These are phyloP conservation scores for Vimba vimba DNA, from an alignment of 2,113 vertebrate species.

Conservation along the genomic window DNA sequence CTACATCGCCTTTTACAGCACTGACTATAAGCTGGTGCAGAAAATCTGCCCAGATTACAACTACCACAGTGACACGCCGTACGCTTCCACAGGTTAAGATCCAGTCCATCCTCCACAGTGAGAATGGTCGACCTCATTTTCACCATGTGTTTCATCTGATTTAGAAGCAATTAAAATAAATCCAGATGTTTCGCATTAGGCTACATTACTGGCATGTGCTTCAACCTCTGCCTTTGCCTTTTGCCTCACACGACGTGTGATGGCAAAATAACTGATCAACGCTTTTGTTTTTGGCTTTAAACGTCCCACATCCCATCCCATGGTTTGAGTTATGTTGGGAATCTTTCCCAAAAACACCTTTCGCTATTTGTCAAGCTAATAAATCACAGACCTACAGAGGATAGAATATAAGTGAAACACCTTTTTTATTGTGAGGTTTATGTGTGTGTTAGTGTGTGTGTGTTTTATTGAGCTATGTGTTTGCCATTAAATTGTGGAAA, in stretches of 20 bases:
- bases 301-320: neutral
- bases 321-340: neutral
- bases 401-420: constrained; percentile 10
- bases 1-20: constrained; percentile 99
- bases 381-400: neutral
- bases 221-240: constrained; percentile 50
- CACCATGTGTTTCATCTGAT: constrained; percentile 64
- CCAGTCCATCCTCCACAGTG: constrained; percentile 15
- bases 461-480: constrained; percentile 13
- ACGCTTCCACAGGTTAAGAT: constrained; percentile 92
- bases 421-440: constrained; percentile 32
- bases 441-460: constrained; percentile 35
- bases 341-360: neutral
- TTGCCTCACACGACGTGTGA: neutral
- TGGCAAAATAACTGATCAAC: neutral
- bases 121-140: constrained; percentile 57
- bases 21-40: constrained; percentile 99
- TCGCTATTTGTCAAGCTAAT: neutral
- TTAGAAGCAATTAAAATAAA: constrained; percentile 67
- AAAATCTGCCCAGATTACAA: constrained; percentile 99
- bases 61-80: constrained; percentile 97
- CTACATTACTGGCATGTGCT: constrained; percentile 63
- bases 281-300: neutral
- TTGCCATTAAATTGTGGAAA: neutral
- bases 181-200: constrained; percentile 76